Evolutionary conservation across 1,140 invertebrate species (phyloP), one percentile per base, ranked within the genome.

Genomic region (Cydia strobilella): DNA sequence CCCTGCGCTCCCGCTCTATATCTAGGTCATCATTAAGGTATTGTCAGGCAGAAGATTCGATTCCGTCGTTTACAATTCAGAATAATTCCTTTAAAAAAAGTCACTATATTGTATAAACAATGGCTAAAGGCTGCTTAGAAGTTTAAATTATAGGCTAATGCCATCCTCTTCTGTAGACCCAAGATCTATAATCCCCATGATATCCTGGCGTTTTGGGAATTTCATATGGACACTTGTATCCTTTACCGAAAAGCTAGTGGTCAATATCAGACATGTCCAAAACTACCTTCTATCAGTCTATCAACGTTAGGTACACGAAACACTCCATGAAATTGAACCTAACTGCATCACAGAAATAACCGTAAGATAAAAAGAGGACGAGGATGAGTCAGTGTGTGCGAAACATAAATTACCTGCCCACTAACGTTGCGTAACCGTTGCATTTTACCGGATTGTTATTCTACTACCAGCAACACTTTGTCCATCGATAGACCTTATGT

Each of bases 391-490:
- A 69, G 65, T 35, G 65, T 35, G 31, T 69, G 65, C 65, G 18
- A 35, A 35, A 69, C 65, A 69, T 69, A 39, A 69, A 69, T 69
- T 69, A 69, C 65, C 65, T 69, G 65, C 31, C 65, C 65, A 39
- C 65, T 69, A 39, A 9, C 65, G 65, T 69, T 35, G 65, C n/a
- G 65, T 69, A 69, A 35, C 65, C 27, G 31, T n/a, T 69, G 65
- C 65, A 69, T 69, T 69, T 69, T 69, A 69, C 18, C 23, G 65
- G 15, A n/a, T 51, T 51, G 48, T 51, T 51, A 51, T 51, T 51
- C 48, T 51, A n/a, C 15, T n/a, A n/a, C 4, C n/a, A 15, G 15
- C 45, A 51, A 51, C 15, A 7, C 48, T 7, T n/a, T 51, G 6
- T 4, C 5, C 48, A 51, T 4, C 13, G 12, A 5, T 48, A 1